Conservation (phyloP, 2,797 vertebrate species). For the Myotis findleyi region DNA sequence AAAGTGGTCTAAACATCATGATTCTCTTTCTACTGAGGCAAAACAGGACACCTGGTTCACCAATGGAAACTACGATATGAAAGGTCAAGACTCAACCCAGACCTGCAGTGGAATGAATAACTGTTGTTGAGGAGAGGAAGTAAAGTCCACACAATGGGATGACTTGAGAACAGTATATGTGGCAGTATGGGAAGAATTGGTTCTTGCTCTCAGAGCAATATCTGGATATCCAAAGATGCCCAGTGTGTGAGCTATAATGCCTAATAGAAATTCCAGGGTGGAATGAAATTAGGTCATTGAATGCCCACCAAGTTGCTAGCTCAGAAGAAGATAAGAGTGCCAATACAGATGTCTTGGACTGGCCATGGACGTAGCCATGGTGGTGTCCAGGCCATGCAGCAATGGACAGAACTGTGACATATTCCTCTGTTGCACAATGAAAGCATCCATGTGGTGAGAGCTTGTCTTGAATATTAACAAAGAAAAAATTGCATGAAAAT, state of each 20-base stretch:
- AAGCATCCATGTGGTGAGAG: not conserved
- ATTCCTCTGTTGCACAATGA: not conserved
- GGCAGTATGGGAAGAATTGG: not conserved
- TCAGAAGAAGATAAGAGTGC: not conserved
- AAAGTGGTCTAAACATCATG: not conserved
- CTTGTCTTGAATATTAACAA: constrained; percentile 3
- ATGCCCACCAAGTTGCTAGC: not conserved
- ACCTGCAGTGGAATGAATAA: not conserved
- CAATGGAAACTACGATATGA: not conserved
- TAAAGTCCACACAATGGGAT: not conserved
- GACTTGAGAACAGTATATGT: not conserved
- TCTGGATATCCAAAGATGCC: not conserved
- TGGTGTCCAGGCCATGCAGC: not conserved
- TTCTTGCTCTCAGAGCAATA: not conserved
- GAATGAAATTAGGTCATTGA: not conserved
- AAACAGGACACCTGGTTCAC: not conserved
- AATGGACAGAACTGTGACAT: not conserved
- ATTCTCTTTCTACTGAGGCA: not conserved
- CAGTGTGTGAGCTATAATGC: not conserved
- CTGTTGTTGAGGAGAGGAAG: not conserved
- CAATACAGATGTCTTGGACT: not conserved
- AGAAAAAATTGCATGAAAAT: not conserved
- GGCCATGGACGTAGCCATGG: not conserved
- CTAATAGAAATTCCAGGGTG: not conserved
- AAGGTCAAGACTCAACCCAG: not conserved